Base-by-base conservation (phyloP, 2,797 vertebrate genomes). In the Rhynchotus rufescens region DNA sequence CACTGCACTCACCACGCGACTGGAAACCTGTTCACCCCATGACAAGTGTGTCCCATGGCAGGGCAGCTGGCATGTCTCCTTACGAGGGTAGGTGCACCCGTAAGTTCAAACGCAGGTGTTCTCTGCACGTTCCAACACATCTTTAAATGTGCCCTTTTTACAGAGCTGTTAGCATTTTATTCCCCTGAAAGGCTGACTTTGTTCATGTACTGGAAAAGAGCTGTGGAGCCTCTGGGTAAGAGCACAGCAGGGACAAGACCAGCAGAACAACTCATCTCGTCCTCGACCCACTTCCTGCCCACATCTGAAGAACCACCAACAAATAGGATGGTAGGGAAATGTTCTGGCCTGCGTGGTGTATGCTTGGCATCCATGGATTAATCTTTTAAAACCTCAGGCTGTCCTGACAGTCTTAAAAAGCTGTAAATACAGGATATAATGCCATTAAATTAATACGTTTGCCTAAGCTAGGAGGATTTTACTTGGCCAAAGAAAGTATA, bases 351-450 rank as follows among this genome's bases (percentile, higher is more conserved):
- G 45, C 49, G 40, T 30, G n/a, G 54, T 65, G 8, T 59, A 68
- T 38, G 14, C 36, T 80, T 91, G 66, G 81, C 88, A 90, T 62
- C 40, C 49, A 54, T 59, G 20, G 15, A 84, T 62, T 82, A 88
- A 93, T 77, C 9, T 68, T 94, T 75, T 77, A 59, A 88, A 92
- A 94, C 92, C 72, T 77, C 78, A 88, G 88, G 79, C 84, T 90
- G 57, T 76, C 30, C 40, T 26, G 19, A 82, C 26, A 80, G 61
- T 57, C 86, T 67, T 61, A 13, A 74, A 80, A 75, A 82, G 19
- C 49, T 77, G 36, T 80, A 96, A 92, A 90, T 45, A 56, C 19
- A 49, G 12, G 15, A 80, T 83, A 17, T 92, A 91, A 12, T 57
- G 16, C 42, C 40, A 56, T 36, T 62, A 77, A 92, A 80, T 82